These are phyloP conservation scores for Zaprionus ghesquierei DNA, from an alignment of 1,140 invertebrate genomes.

Conservation along the genomic window DNA sequence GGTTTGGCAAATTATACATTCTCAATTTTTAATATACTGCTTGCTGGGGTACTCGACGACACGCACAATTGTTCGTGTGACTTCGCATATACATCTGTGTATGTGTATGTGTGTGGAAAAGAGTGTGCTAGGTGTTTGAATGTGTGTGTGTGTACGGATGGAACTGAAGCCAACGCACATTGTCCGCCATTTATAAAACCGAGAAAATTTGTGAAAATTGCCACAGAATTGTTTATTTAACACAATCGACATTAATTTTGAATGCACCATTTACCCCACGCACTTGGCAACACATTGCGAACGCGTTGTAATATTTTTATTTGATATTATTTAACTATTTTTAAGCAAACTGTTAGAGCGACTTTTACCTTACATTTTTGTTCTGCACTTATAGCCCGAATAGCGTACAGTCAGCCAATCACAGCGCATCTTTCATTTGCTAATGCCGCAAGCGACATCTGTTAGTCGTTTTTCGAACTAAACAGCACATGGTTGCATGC, in stretches of 20 bases:
- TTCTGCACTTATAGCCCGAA: slow-evolving; percentile 54
- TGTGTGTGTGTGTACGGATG: slow-evolving; percentile 25
- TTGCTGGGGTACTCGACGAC: slow-evolving; percentile 32
- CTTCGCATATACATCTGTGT: slow-evolving; percentile 2
- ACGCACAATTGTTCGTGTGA: slow-evolving; percentile 34
- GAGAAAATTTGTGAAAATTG: slow-evolving; percentile 55
- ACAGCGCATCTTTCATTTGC: slow-evolving; percentile 63
- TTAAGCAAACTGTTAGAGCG: slow-evolving; percentile 58
- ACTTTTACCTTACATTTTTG: slow-evolving; percentile 75
- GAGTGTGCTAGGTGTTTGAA: slow-evolving; percentile 2
- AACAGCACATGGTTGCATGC: slow-evolving; percentile 35
- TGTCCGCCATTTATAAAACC: slow-evolving; percentile 75
- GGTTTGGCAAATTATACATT: slow-evolving; percentile 52
- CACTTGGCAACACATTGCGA: slow-evolving; percentile 42
- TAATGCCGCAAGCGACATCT: slow-evolving; percentile 59
- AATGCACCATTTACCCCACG: slow-evolving; percentile 38
- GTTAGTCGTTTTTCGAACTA: slow-evolving; percentile 44
- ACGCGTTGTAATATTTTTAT: slow-evolving; percentile 49
- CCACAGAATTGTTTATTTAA: slow-evolving; percentile 6
- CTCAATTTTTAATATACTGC: slow-evolving; percentile 37
- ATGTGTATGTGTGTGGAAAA: slow-evolving; percentile 10
- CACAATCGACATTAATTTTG: slow-evolving; percentile 15
- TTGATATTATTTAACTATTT: slow-evolving; percentile 68
- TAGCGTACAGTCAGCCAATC: slow-evolving; percentile 76
- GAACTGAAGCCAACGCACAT: slow-evolving; percentile 76